Base-by-base conservation (phyloP, 2,888 invertebrate species). In the Diarsia brunnea region DNA sequence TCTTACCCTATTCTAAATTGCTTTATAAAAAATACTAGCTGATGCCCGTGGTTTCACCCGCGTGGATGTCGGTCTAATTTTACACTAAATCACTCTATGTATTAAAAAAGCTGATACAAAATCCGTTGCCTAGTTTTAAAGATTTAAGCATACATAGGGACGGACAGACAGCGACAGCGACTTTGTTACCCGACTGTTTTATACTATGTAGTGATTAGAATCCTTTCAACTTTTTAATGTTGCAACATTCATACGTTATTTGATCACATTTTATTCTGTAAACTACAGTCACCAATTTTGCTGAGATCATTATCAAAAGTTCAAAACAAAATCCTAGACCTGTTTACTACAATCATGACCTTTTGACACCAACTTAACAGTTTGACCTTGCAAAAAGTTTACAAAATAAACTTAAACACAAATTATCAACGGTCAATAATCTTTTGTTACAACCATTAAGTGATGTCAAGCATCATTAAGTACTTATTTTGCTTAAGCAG, bases 381-480 rank as follows among this genome's bases (percentile, higher is more conserved):
- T 5, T 14, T 45, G 49, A 63, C 82, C 63, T 78, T 78, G 82
- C 21, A 7, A 53, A 45, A 79, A 55, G 3, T 63, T 82, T 64
- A 45, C 84, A 79, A 79, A 84, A 78, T 47, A 69, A 66, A 61
- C 82, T 76, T 78, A 67, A 83, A 61, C 43, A 78, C 43, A 64
- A 58, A 73, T 82, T 85, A 64, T 70, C 24, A 43, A 14, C 71
- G 14, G 65, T 38, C 65, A 69, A 73, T 73, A 84, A 68, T 65
- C 27, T 38, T 51, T 68, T 72, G 68, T 69, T 64, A 12, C 60
- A 66, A 47, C 61, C 66, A 61, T 74, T 74, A 84, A 66, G 55
- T 55, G 69, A 43, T 84, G 81, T 78, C 78, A 87, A 67, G 81
- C 63, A 61, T 76, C 85, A 74, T 74, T 75, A 60, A 60, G 11